phyloP scores from a whole-genome alignment of 1,140 invertebrate genomes.

The Rhopalosiphum padi region DNA sequence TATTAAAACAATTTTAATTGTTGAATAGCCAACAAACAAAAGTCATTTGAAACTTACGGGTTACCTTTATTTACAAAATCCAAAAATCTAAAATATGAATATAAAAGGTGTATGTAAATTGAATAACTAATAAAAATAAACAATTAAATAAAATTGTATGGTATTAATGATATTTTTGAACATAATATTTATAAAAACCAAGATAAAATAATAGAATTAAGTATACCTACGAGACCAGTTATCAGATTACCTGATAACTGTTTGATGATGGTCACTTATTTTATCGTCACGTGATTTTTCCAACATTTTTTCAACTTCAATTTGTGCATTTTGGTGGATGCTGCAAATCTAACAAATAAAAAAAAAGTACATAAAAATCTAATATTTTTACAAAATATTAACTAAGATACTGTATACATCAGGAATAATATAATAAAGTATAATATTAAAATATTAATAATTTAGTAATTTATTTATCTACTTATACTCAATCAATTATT shows the following conservation, averaged over 20 bases:
- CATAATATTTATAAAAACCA: constrained; percentile 21
- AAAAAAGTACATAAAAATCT: background rate
- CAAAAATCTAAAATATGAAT: constrained; percentile 4
- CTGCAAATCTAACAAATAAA: constrained; percentile 32
- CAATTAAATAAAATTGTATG: background rate
- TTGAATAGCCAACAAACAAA: background rate
- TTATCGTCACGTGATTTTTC: background rate
- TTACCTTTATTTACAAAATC: background rate
- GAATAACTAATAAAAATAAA: constrained; percentile 4
- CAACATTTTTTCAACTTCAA: constrained; percentile 42
- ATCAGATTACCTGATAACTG: constrained; percentile 39
- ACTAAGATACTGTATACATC: background rate
- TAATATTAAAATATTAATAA: background rate
- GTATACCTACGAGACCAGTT: background rate
- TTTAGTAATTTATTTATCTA: background rate
- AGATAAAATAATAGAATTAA: background rate
- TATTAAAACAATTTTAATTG: background rate
- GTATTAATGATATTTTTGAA: constrained; percentile 15
- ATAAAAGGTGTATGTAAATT: background rate
- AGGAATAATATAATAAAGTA: background rate
- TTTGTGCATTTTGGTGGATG: constrained; percentile 36
- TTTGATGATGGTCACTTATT: constrained; percentile 38
- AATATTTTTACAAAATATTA: constrained; percentile 13
- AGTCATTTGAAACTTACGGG: no score
- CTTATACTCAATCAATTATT: background rate